Evolutionary conservation across 2,113 vertebrate genomes (phyloP), one percentile per base, ranked within the genome.

Genomic region (Chionodraco myersi): DNA sequence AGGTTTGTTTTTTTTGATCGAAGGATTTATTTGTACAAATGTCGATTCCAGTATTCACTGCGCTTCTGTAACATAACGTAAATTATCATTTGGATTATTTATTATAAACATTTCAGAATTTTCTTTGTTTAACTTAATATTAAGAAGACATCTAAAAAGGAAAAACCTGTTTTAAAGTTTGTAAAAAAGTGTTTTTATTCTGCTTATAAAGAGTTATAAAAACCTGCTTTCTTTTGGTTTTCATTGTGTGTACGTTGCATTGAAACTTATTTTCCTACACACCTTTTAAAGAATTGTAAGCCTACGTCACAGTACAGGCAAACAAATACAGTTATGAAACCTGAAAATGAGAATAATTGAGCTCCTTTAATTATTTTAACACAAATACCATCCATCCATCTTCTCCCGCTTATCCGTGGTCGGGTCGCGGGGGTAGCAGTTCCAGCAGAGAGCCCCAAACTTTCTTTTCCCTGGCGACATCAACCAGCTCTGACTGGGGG

Each of bases 41-140:
- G 77, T 81, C 80, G 84, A 90, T 90, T 90, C 74, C 88, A 93
- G 90, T 92, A 90, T 92, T 93, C 76, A 86, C 88, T 91, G 89
- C 78, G 80, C 87, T 92, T 93, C 94, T 94, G 93, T 95, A 93
- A 91, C 62, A 94, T 92, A 94, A 80, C 93, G 93, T 95, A 95
- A 93, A 95, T 92, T 88, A 80, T 88, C 91, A 87, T 92, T 94
- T 92, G 92, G 89, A 92, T 90, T 95, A 96, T 96, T 96, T 96
- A 96, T 95, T 94, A 86, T 90, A 93, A 92, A 90, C 82, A 89
- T 89, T 93, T 92, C 64, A 70, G 75, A 72, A 89, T 82, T 86
- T 92, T 86, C 30, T 65, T 65, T 87, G 78, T 93, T 91, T 92
- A 93, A 93, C 72, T 93, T 94, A 91, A 92, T 87, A 84, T 85